These are phyloP conservation scores for Epinephelus moara DNA, from an alignment of 2,113 vertebrate species.

Conservation along the genomic window DNA sequence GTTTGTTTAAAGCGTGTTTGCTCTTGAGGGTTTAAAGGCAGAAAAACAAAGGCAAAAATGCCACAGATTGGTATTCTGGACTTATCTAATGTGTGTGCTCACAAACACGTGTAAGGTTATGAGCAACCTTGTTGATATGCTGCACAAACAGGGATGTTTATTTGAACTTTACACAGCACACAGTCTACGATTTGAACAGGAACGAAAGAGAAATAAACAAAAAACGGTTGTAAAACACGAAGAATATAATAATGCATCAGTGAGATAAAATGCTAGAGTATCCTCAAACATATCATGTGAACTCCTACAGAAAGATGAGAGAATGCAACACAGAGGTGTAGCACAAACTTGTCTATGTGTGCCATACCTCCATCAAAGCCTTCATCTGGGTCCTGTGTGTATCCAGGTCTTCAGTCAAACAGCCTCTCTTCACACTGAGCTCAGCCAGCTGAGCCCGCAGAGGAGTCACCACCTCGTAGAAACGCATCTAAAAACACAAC, in stretches of 20 bases:
- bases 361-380: constrained; percentile 89
- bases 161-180: background rate
- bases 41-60: background rate
- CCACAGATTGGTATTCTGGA: background rate
- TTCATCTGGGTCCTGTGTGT: constrained; percentile 87
- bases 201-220: background rate
- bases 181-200: background rate
- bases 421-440: constrained; percentile 85
- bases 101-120: background rate
- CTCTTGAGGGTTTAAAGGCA: background rate
- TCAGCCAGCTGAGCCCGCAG: constrained; percentile 87
- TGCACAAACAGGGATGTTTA: background rate
- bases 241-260: background rate
- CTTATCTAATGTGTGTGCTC: background rate
- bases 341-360: background rate
- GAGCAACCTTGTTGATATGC: background rate
- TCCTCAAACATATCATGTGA: background rate
- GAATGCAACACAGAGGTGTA: too few relatives aligned
- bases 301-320: background rate
- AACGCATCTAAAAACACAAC: constrained; percentile 84
- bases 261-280: too few relatives aligned
- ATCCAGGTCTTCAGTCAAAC: constrained; percentile 87
- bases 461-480: constrained; percentile 91
- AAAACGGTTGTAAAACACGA: background rate
- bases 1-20: background rate